phyloP scores from a whole-genome alignment of 2,113 vertebrate species.

The Ceyx cyanopectus region DNA sequence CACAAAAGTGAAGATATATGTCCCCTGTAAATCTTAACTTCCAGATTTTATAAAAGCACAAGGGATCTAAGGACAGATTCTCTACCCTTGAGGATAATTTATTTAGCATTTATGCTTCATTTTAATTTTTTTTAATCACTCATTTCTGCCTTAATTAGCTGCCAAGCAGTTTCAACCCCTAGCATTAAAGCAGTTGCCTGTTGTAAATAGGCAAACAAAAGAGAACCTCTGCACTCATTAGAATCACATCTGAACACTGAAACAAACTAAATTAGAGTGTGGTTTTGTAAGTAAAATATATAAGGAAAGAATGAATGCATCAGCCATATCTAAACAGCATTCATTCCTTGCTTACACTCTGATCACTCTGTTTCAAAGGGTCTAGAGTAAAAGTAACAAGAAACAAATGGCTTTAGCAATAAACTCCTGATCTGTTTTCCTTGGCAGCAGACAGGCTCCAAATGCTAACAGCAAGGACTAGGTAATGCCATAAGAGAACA shows the following conservation, averaged over 20 bases:
- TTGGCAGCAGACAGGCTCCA: not conserved
- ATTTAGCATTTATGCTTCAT: not conserved
- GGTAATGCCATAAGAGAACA: not conserved
- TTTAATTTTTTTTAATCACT: not conserved
- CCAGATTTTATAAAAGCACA: not conserved
- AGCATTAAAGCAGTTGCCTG: constrained; percentile 13
- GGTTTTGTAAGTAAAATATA: not conserved
- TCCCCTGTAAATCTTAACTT: not conserved
- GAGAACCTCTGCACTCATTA: not conserved
- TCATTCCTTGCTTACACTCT: not conserved
- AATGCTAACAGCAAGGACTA: not conserved
- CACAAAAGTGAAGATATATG: not conserved
- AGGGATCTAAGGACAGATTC: not conserved
- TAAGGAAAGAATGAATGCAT: not conserved
- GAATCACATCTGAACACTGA: not conserved
- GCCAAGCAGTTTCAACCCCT: constrained; percentile 16
- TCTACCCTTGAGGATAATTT: not conserved
- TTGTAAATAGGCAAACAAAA: not conserved
- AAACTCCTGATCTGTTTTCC: not conserved
- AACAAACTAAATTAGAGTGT: not conserved
- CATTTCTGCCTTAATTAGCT: constrained; percentile 36
- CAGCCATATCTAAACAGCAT: not conserved
- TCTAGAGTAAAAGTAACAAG: not conserved
- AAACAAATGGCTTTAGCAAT: not conserved
- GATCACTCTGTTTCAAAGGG: not conserved